Evolutionary conservation across 2,888 invertebrate species (phyloP), one percentile per base, ranked within the genome.

Genomic region (Eupeodes luniger): DNA sequence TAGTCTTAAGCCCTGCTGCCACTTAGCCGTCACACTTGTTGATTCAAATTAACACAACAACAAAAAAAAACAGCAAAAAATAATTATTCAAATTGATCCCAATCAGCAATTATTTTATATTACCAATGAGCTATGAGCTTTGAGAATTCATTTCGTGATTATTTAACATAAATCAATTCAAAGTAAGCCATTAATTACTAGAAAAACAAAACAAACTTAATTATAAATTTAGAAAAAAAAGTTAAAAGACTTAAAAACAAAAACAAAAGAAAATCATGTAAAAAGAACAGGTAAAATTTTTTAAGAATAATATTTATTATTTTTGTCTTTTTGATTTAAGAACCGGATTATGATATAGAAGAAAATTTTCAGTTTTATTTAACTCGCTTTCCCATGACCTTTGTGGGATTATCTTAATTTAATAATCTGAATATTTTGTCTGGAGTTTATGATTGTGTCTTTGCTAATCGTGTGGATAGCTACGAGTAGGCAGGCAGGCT

Each of bases 331-430:
- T 55, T 72, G 44, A 72, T 57, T 72, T 72, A 19, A 53, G 36
- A 81, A 81, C 80, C 81, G 81, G 77, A 81, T 81, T 81, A 55
- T 61, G 59, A 5, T 55, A 1, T 19, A 27, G 57, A 85, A 27
- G 57, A 85, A 74, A 66, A 34, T 64, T 51, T 36, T 70, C 62
- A 64, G 61, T 66, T 83, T 47, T 36, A 69, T 40, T 40, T 40
- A 40, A 40, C 40, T 40, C 16, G 61, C 36, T 62, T 81, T 76
- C 81, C 62, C 76, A 76, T 62, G 69, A 67, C 67, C 81, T 67
- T 66, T 74, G 57, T 66, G 19, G 59, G 67, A 74, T 74, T 59
- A 66, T 49, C 77, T 59, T 66, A 62, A 47, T 19, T 14, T 12
- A 7, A 40, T 40, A 40, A 70, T 70, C 67, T 19, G 53, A 36